Base-by-base conservation (phyloP, 2,888 invertebrate genomes). In the Polylopha cassiicola region DNA sequence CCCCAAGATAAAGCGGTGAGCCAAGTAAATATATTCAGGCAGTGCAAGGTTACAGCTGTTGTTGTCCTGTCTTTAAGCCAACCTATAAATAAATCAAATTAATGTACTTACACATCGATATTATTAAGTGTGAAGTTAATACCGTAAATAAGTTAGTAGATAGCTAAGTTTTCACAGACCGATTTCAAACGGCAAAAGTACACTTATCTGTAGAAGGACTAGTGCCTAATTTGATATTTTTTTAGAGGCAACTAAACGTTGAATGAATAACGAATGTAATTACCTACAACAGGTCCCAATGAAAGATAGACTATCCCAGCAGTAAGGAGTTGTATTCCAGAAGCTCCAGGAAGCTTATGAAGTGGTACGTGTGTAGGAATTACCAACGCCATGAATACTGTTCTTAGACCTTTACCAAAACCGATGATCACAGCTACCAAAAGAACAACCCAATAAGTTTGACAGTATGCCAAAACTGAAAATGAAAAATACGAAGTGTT, bases 331-430 rank as follows among this genome's bases (percentile, higher is more conserved):
- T 92, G 92, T 28, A 92, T 73, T 1, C 92, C 92, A 0, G 90
- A 87, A 2, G 92, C 92, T 5, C 90, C 91, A 0, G 92, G 91
- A 42, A 92, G 61, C 41, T 90, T 88, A 46, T 90, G 88, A 7
- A 92, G 60, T 0, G 92, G 89, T 23, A 92, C 92, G 58, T 92
- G 89, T 0, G 89, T 88, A 2, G 92, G 92, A 53, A 92, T 91
- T 6, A 92, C 91, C 3, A 92, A 68, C 0, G 91, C 90, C 89
- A 92, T 91, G 56, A 92, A 92, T 3, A 92, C 90, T 3, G 92
- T 92, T 37, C 92, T 78, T 1, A 92, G 65, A 0, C 90, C 92
- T 72, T 92, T 92, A 10, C 91, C 91, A 41, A 89, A 87, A 0
- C 92, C 92, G 46, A 92, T 89, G 47, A 91, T 86, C 1, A 89